These are phyloP conservation scores for Heliocidaris erythrogramma DNA, from an alignment of 35 echinoderm and acorn worm species.

Conservation along the genomic window DNA sequence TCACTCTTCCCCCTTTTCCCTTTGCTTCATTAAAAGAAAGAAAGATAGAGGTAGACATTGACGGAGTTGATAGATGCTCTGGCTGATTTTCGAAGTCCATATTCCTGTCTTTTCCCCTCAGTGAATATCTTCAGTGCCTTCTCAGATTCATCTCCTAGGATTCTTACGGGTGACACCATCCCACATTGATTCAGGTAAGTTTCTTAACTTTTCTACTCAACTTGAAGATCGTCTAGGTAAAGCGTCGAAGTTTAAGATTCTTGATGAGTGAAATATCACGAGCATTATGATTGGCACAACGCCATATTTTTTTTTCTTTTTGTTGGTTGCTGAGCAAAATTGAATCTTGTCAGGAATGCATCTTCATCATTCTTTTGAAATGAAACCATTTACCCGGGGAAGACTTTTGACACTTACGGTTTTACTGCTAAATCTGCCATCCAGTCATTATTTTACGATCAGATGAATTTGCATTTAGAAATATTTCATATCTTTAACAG, in stretches of 20 bases:
- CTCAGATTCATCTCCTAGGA: neutral
- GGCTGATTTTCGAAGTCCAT: neutral
- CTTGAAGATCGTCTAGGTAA: neutral
- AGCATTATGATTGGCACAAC: neutral
- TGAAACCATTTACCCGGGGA: neutral
- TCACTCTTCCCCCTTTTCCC: neutral
- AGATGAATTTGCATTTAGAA: neutral
- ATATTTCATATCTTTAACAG: neutral
- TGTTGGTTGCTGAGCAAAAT: neutral
- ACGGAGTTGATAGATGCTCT: neutral
- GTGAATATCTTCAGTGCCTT: neutral
- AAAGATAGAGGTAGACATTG: neutral
- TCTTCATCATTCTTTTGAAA: neutral
- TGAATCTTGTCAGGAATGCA: neutral
- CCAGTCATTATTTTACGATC: neutral
- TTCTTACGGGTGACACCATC: neutral
- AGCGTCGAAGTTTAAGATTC: neutral
- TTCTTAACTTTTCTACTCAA: neutral
- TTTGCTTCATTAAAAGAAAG: neutral
- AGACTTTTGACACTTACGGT: neutral
- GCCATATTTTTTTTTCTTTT: neutral
- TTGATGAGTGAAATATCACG: neutral
- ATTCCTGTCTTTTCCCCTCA: neutral
- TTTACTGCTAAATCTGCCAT: neutral
- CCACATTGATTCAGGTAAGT: neutral